These are phyloP conservation scores for Zaprionus lineosus DNA, from an alignment of 2,888 invertebrate species.

Conservation along the genomic window DNA sequence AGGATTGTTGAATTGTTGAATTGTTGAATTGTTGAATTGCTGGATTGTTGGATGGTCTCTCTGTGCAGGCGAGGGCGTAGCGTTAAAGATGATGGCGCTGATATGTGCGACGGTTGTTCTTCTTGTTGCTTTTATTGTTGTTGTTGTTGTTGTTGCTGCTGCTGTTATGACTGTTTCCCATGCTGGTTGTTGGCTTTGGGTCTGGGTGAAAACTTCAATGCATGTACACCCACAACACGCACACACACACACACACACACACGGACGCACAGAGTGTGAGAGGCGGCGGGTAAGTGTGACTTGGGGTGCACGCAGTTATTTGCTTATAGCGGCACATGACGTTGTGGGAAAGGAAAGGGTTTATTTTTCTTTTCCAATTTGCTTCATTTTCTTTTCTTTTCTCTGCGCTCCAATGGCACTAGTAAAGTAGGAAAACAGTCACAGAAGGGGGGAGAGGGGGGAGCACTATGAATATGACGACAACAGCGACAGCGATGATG, in stretches of 20 bases:
- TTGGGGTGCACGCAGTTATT: constrained; percentile 41
- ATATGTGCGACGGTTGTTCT: constrained; percentile 58
- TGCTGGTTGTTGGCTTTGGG: constrained; percentile 62
- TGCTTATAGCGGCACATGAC: constrained; percentile 66
- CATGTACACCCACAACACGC: constrained; percentile 45
- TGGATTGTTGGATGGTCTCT: constrained; percentile 6
- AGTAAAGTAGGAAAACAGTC: constrained; percentile 51
- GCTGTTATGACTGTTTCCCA: constrained; percentile 54
- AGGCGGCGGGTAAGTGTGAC: not conserved
- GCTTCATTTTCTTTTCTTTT: constrained; percentile 21
- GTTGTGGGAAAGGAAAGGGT: constrained; percentile 68
- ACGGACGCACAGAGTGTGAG: not conserved
- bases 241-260: too few relatives aligned
- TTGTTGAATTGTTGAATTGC: not conserved
- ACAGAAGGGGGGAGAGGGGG: too few relatives aligned
- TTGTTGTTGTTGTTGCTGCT: constrained; percentile 22
- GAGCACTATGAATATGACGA: too few relatives aligned
- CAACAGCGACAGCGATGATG: too few relatives aligned
- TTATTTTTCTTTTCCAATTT: constrained; percentile 21
- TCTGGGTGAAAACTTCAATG: constrained; percentile 49
- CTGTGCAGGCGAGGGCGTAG: constrained; percentile 49
- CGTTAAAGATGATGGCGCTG: constrained; percentile 59
- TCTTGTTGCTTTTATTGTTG: constrained; percentile 8
- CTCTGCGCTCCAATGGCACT: constrained; percentile 43
- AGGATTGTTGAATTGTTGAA: too few relatives aligned